These are phyloP conservation scores for Cinclus mexicanus DNA, from an alignment of 2,113 vertebrate genomes.

Conservation along the genomic window DNA sequence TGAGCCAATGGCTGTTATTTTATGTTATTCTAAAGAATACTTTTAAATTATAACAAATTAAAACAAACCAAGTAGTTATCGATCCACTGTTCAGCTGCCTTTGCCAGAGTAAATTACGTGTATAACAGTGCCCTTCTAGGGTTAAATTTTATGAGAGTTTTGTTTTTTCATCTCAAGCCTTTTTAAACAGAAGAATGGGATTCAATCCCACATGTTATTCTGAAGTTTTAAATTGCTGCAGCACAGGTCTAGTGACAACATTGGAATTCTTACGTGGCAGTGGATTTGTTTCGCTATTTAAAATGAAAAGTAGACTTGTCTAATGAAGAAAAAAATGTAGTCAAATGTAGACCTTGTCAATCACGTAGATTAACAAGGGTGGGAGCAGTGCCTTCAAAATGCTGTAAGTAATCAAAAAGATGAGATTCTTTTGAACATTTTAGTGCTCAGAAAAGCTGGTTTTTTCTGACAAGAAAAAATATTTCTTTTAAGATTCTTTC, in stretches of 20 bases:
- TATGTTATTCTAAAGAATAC: neutral
- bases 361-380: conserved; percentile 59
- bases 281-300: conserved; percentile 64
- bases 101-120: neutral
- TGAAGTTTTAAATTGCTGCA: conserved; percentile 43
- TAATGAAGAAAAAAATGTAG: conserved; percentile 65
- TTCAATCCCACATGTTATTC: conserved; percentile 26
- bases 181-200: neutral
- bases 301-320: conserved; percentile 54
- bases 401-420: conserved; percentile 66
- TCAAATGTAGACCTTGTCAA: conserved; percentile 65
- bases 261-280: conserved; percentile 12
- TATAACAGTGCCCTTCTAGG: neutral
- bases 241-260: conserved; percentile 44
- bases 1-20: neutral
- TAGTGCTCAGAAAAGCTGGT: conserved; percentile 30
- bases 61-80: neutral
- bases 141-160: conserved; percentile 12
- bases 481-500: conserved; percentile 51
- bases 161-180: neutral
- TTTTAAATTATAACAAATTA: neutral
- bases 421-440: conserved; percentile 58
- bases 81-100: neutral
- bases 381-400: conserved; percentile 48
- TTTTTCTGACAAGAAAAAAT: conserved; percentile 43